These are phyloP conservation scores for Acipenser ruthenus DNA, from an alignment of 2,797 vertebrate genomes.

Conservation along the genomic window DNA sequence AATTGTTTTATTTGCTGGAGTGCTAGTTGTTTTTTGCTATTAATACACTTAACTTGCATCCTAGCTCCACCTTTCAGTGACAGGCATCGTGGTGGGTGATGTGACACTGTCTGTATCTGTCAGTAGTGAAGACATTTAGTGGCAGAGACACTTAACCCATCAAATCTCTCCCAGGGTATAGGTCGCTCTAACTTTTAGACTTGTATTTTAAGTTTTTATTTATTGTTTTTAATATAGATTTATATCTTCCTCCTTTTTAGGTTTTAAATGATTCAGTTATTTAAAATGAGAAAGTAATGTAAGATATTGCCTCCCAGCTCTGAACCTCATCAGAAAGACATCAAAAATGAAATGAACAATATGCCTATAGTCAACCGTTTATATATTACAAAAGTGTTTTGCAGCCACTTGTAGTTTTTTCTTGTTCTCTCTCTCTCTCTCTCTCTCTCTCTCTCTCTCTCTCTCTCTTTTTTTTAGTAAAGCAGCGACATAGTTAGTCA, in stretches of 20 bases:
- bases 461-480: no score
- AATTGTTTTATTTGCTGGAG: constrained; percentile 69
- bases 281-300: neutral
- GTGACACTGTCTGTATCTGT: constrained; percentile 67
- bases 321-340: neutral
- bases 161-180: constrained; percentile 77
- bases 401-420: constrained; percentile 64
- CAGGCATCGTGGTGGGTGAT: constrained; percentile 76
- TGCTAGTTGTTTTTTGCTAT: constrained; percentile 74
- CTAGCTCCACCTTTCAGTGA: constrained; percentile 76
- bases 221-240: constrained; percentile 44
- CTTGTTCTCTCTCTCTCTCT: neutral
- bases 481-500: no score
- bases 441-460: no score
- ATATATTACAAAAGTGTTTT: constrained; percentile 60
- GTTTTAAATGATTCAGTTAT: neutral
- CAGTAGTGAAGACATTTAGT: constrained; percentile 81
- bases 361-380: constrained; percentile 19
- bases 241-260: constrained; percentile 27
- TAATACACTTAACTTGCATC: constrained; percentile 81
- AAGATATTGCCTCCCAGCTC: neutral
- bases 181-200: constrained; percentile 75
- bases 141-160: constrained; percentile 76
- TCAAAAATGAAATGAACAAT: neutral
- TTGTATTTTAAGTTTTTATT: constrained; percentile 29